These are phyloP conservation scores for Microcebus tavaratra DNA, from an alignment of 2,113 vertebrate species.

Conservation along the genomic window DNA sequence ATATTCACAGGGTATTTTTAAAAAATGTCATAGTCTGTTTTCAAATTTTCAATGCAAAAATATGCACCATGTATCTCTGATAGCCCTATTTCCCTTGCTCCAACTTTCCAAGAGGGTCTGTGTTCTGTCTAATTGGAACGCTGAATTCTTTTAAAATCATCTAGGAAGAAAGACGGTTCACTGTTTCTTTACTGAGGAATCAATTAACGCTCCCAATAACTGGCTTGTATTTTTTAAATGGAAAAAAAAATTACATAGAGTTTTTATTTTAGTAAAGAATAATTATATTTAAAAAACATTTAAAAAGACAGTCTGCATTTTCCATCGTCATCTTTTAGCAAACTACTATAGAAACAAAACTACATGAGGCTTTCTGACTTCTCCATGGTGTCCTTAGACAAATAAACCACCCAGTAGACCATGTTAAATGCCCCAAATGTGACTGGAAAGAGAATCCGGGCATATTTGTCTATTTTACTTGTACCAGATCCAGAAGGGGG, in stretches of 20 bases:
- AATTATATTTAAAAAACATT: slow-evolving; percentile 84
- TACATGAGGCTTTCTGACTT: slow-evolving; percentile 90
- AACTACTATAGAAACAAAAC: slow-evolving; percentile 85
- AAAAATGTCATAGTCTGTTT: slow-evolving; percentile 68
- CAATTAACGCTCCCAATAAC: slow-evolving; percentile 77
- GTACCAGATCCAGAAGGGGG: slow-evolving; percentile 89
- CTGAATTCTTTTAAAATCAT: slow-evolving; percentile 62
- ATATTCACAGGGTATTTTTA: slow-evolving; percentile 20
- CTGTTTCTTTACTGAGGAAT: slow-evolving; percentile 73
- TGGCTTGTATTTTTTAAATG: slow-evolving; percentile 80
- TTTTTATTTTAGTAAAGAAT: slow-evolving; percentile 85
- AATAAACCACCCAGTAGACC: slow-evolving; percentile 99
- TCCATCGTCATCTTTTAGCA: slow-evolving; percentile 78
- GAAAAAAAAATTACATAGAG: slow-evolving; percentile 79
- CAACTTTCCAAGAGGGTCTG: slow-evolving; percentile 56
- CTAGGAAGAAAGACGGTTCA: slow-evolving; percentile 74
- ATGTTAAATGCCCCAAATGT: slow-evolving; percentile 99
- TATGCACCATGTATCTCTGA: slow-evolving; percentile 59
- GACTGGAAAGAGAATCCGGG: slow-evolving; percentile 98
- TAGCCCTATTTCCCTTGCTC: slow-evolving; percentile 47
- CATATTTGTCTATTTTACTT: slow-evolving; percentile 99
- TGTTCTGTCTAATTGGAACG: slow-evolving; percentile 58
- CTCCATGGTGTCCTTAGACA: slow-evolving; percentile 98
- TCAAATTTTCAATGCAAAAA: slow-evolving; percentile 72
- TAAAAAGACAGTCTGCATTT: slow-evolving; percentile 86